These are phyloP conservation scores for Geothlypis trichas DNA, from an alignment of 2,113 vertebrate species.

Conservation along the genomic window DNA sequence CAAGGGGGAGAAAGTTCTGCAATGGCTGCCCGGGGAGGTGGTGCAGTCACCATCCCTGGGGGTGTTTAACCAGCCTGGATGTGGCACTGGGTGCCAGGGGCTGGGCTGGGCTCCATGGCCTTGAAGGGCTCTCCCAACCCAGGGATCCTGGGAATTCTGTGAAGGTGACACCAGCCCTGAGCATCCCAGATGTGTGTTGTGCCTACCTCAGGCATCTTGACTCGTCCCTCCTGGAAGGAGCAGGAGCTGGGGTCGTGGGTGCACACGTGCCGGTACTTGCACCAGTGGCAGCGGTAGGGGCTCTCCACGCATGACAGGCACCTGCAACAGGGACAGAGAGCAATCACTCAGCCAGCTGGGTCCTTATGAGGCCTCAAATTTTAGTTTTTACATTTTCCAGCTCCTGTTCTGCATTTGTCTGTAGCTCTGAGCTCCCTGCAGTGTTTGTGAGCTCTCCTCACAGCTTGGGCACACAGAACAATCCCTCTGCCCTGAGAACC, in stretches of 20 bases:
- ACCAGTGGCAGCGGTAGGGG: slow-evolving; percentile 97
- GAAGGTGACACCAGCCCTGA: neutral
- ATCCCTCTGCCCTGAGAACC: neutral
- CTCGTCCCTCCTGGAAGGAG: slow-evolving; percentile 95
- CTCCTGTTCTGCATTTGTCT: neutral
- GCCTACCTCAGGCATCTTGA: slow-evolving; percentile 92
- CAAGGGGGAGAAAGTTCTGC: too few species aligned
- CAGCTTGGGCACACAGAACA: neutral
- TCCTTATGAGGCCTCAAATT: accelerated
- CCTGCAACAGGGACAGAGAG: slow-evolving; percentile 61
- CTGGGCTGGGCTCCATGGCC: too few species aligned
- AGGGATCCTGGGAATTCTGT: neutral
- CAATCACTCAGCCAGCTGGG: neutral
- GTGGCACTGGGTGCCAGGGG: too few species aligned
- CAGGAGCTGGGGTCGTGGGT: slow-evolving; percentile 94
- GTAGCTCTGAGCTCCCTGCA: neutral
- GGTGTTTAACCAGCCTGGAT: too few species aligned
- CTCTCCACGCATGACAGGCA: slow-evolving; percentile 96
- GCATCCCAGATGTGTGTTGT: accelerated
- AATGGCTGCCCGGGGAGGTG: too few species aligned
- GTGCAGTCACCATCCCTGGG: too few species aligned
- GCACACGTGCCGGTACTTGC: slow-evolving; percentile 95
- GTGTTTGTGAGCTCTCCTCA: neutral
- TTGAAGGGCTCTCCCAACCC: neutral
- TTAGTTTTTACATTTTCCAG: neutral